Evolutionary conservation across 1,140 invertebrate species (phyloP).

Genomic region (Drosophila lowei): DNA sequence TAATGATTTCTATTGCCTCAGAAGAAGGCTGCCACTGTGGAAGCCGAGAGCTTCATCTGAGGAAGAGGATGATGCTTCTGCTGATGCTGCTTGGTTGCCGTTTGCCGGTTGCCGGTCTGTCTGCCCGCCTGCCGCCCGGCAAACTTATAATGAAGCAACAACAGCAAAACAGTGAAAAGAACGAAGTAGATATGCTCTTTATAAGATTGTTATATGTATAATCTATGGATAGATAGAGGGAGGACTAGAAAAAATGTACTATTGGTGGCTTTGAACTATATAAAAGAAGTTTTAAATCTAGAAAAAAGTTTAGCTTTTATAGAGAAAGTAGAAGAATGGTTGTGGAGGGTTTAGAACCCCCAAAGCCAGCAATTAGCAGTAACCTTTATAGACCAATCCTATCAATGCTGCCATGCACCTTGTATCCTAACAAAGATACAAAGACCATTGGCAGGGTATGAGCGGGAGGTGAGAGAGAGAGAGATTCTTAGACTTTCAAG

Average conservation of each 20-base stretch:
- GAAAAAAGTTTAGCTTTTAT: too few relatives aligned
- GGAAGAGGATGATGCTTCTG: neutral
- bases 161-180: constrained; percentile 12
- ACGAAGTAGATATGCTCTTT: constrained; percentile 22
- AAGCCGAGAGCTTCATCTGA: constrained; percentile 14
- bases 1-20: constrained; percentile 78
- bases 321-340: too few relatives aligned
- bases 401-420: neutral
- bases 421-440: neutral
- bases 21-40: constrained; percentile 45
- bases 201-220: neutral
- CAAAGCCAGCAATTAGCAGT: too few relatives aligned
- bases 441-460: neutral
- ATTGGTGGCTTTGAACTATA: neutral
- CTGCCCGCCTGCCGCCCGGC: constrained; percentile 50
- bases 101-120: constrained; percentile 49
- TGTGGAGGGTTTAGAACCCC: too few relatives aligned
- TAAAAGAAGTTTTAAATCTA: neutral
- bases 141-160: constrained; percentile 66
- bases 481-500: constrained; percentile 65
- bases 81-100: constrained; percentile 12
- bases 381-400: neutral
- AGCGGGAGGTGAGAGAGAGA: constrained; percentile 27
- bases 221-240: too few relatives aligned
- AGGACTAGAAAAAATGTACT: too few relatives aligned